Conservation (phyloP, 2,888 invertebrate genomes). For the Tetranychus truncatus region DNA sequence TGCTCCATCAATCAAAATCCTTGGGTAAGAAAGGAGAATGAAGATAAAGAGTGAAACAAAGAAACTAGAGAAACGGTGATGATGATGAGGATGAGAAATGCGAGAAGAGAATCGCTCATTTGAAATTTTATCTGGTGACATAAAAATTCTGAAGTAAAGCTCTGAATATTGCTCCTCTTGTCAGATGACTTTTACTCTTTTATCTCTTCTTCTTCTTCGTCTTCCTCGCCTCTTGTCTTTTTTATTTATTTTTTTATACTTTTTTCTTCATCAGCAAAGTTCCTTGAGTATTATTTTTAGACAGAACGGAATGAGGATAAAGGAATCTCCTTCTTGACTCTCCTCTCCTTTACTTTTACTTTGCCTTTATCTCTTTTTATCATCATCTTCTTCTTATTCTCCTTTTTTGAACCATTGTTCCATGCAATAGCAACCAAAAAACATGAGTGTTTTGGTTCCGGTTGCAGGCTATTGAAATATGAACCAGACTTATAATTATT, state of each 20-base stretch:
- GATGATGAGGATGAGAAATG: background rate
- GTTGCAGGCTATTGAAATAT: background rate
- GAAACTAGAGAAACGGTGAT: background rate
- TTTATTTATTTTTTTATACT: conserved; percentile 8
- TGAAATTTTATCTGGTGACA: conserved; percentile 1
- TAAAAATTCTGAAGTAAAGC: background rate
- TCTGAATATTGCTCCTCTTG: background rate
- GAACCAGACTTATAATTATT: background rate
- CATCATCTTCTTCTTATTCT: background rate
- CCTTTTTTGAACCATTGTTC: background rate
- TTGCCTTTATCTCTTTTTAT: background rate
- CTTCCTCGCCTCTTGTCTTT: conserved; percentile 23
- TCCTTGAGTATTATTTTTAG: background rate
- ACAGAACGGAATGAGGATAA: conserved; percentile 1
- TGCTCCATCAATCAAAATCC: background rate
- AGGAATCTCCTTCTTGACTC: conserved; percentile 10
- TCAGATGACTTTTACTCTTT: conserved; percentile 1
- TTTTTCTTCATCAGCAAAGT: conserved; percentile 20
- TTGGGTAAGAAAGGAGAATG: background rate
- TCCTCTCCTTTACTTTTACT: background rate
- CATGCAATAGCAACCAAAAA: background rate
- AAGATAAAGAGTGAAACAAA: background rate
- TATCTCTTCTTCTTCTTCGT: conserved; percentile 5
- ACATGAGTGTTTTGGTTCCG: background rate
- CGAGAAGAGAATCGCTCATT: background rate